Evolutionary conservation across 2,888 invertebrate species (phyloP), one percentile per base, ranked within the genome.

Genomic region (Isotomurus palustris): DNA sequence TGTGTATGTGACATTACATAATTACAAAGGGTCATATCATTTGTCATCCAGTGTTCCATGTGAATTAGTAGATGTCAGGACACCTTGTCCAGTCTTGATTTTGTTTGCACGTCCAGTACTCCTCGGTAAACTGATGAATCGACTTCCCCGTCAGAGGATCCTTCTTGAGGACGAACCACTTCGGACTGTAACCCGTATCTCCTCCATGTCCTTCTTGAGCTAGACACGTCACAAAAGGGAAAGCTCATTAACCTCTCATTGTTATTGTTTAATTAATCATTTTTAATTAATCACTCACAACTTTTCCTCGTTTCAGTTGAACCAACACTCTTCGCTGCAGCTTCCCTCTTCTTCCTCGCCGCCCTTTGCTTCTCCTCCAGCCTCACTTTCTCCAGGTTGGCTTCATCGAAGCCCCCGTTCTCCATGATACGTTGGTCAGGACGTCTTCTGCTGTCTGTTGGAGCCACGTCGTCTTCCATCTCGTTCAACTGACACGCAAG

Each of bases 391-490:
- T 90, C 88, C 1, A 78, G 74, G 77, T 94, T 95, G 56, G 94
- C 93, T 65, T 87, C 88, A 72, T 94, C 89, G 90, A 93, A 93
- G 53, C 81, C 78, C 4, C 93, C 93, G 61, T 88, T 83, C 77
- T 97, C 96, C 97, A 99, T 99, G 70, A 94, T 82, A 48, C 97
- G 83, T 79, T 99, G 99, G 82, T 99, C 99, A 56, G 97, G 97
- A 53, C 99, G 82, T 53, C 82, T 77, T 28, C 96, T 83, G 51
- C 91, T 87, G 80, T 99, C 99, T 0, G 97, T 96, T 12, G 96
- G 96, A 51, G 96, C 94, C 22, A 96, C 86, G 60, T 84, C 88
- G 2, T 85, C 84, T 77, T 99, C 97, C 44, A 82, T 81, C 78
- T 99, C 97, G 78, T 99, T 99, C 71, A 99, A 79, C 78, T 99